Evolutionary conservation across 1,140 invertebrate species (phyloP).

Genomic region (Prorops nasuta): DNA sequence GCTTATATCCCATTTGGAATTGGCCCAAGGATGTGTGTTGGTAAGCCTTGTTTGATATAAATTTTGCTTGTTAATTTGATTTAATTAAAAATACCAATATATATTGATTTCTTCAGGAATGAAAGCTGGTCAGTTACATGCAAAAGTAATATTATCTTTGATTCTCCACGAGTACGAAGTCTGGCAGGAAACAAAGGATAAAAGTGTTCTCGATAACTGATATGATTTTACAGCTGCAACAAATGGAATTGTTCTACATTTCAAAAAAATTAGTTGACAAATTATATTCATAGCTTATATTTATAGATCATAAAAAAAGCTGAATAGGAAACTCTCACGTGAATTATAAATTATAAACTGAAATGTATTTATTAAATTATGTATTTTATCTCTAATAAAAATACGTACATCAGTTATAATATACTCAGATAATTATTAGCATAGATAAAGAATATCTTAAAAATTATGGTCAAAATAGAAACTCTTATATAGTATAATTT

Average conservation of each 20-base stretch:
- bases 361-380: too few relatives aligned
- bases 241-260: slow-evolving; percentile 28
- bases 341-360: too few relatives aligned
- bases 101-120: slow-evolving; percentile 49
- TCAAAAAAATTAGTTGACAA: slow-evolving; percentile 17
- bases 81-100: too few relatives aligned
- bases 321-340: too few relatives aligned
- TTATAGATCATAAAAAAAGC: too few relatives aligned
- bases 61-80: not conserved
- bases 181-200: slow-evolving; percentile 39
- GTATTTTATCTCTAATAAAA: too few relatives aligned
- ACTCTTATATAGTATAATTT: too few relatives aligned
- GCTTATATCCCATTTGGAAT: slow-evolving; percentile 33
- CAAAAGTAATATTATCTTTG: slow-evolving; percentile 62
- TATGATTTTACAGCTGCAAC: slow-evolving; percentile 43
- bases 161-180: slow-evolving; percentile 54
- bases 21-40: slow-evolving; percentile 34
- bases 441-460: too few relatives aligned
- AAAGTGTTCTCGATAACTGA: slow-evolving; percentile 34
- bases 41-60: slow-evolving; percentile 13
- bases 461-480: too few relatives aligned
- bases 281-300: too few relatives aligned
- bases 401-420: too few relatives aligned
- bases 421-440: too few relatives aligned
- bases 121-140: slow-evolving; percentile 66